phyloP scores from a whole-genome alignment of 2,113 vertebrate species.

The Pyrgilauda ruficollis region DNA sequence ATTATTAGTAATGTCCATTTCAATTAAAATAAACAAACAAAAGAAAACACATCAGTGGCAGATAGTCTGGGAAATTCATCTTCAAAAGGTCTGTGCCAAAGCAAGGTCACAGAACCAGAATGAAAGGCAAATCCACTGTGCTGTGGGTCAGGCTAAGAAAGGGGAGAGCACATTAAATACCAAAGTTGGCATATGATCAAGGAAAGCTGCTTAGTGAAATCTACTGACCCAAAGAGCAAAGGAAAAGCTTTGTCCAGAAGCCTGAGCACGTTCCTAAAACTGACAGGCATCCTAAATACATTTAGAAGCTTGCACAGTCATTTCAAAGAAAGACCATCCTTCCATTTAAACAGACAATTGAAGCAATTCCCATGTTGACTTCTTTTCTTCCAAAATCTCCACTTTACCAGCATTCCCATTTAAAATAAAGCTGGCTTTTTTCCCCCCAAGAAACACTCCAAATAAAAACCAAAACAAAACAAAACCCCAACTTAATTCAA shows the following conservation, averaged over 20 bases:
- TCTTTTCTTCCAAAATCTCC: background rate
- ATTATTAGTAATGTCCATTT: background rate
- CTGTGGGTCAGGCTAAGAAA: background rate
- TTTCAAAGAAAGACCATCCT: background rate
- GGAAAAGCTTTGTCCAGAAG: background rate
- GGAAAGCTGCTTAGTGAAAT: conserved; percentile 45
- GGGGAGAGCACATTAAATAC: background rate
- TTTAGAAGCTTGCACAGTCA: background rate
- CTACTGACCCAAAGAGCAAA: background rate
- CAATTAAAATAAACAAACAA: background rate
- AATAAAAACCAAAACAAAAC: background rate
- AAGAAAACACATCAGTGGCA: background rate
- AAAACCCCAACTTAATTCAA: background rate
- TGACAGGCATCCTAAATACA: background rate
- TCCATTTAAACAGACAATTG: background rate
- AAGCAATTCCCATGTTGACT: background rate
- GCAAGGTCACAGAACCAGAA: background rate
- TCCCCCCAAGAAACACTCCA: background rate
- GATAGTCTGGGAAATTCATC: background rate
- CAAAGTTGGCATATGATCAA: conserved; percentile 10
- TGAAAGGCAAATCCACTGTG: background rate
- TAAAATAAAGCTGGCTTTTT: background rate
- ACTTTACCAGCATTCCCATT: background rate
- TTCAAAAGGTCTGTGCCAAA: background rate
- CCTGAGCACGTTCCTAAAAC: background rate